Evolutionary conservation across 2,888 invertebrate genomes (phyloP).

Genomic region (Eupithecia pulchellata): DNA sequence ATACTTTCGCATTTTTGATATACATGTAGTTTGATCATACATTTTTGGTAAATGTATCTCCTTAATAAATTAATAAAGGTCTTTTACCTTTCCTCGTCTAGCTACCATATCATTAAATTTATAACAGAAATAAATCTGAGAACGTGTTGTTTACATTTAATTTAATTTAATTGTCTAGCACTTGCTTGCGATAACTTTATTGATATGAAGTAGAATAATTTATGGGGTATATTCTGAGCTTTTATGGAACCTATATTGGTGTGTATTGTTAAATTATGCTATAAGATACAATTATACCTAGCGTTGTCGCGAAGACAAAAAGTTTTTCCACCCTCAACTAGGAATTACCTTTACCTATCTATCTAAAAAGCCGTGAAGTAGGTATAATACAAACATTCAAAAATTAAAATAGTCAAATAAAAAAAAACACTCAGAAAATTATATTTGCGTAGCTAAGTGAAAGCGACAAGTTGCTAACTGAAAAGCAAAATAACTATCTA

Average conservation of each 20-base stretch:
- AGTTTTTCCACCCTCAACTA: no score
- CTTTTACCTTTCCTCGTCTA: background rate
- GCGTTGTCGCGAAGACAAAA: background rate
- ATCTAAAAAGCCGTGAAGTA: no score
- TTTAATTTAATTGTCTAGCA: slow-evolving; percentile 38
- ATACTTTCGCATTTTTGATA: no score
- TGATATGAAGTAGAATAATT: slow-evolving; percentile 18
- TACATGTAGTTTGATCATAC: no score
- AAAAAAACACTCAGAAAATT: no score
- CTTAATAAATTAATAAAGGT: background rate
- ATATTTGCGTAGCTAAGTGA: background rate
- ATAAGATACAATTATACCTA: background rate
- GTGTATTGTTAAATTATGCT: no score
- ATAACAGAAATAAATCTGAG: slow-evolving; percentile 1
- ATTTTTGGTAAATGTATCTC: background rate
- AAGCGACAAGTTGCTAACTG: background rate
- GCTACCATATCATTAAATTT: background rate
- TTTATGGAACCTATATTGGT: no score
- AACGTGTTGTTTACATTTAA: slow-evolving; percentile 23
- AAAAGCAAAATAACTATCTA: background rate
- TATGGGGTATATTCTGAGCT: background rate
- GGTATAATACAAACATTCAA: no score
- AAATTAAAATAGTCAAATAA: no score
- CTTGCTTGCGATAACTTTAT: slow-evolving; percentile 30
- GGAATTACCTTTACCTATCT: no score